A percentile compares a stretch with the other conserved stretches of the same genome.
Conservation (phyloP, 2,113 vertebrate species). For the Prolemur simus region DNA sequence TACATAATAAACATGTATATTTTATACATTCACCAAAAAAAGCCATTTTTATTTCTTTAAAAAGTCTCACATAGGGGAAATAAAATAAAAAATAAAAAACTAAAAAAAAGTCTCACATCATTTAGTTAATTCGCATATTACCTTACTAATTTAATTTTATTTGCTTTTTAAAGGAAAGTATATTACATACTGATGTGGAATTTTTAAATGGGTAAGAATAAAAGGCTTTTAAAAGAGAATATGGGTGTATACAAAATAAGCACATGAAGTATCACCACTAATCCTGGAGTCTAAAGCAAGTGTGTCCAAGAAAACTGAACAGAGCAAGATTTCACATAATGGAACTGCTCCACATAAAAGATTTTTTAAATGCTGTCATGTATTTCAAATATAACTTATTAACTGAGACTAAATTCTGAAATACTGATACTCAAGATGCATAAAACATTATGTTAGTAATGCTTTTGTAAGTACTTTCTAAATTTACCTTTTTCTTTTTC, state of each 20-base stretch:
- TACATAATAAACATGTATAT: background rate
- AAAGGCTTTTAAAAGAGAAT: background rate
- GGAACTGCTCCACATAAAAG: background rate
- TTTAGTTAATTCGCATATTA: background rate
- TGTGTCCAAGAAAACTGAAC: background rate
- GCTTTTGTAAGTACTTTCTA: constrained; percentile 39
- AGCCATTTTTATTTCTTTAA: background rate
- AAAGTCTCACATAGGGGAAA: background rate
- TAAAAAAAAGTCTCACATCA: no score
- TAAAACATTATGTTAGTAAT: background rate
- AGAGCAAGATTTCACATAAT: background rate
- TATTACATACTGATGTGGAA: background rate
- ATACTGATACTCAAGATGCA: background rate
- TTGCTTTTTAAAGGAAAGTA: constrained; percentile 7
- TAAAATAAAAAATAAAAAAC: no score
- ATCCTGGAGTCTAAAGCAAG: background rate
- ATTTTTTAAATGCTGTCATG: background rate
- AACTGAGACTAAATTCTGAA: background rate
- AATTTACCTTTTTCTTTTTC: constrained; percentile 90
- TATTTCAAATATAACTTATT: background rate
- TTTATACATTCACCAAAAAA: background rate
- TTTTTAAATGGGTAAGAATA: background rate
- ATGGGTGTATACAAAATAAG: background rate
- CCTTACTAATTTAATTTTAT: background rate
- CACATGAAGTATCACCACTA: background rate